Evolutionary conservation across 2,888 invertebrate genomes (phyloP).

Genomic region (Papilio elwesi): DNA sequence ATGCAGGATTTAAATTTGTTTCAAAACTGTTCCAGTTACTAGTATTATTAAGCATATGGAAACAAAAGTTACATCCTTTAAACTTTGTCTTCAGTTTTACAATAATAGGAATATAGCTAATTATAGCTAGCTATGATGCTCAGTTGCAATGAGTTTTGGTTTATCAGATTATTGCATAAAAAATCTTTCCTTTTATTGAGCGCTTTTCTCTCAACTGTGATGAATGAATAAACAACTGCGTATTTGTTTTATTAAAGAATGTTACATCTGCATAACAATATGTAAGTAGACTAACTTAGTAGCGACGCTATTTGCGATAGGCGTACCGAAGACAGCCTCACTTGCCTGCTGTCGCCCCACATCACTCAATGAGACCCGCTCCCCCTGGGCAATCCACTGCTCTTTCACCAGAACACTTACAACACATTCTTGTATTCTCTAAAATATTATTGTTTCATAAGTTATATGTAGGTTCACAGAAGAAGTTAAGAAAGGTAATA

Average conservation of each 20-base stretch:
- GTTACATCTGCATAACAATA: too few species aligned
- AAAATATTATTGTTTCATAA: conserved; percentile 26
- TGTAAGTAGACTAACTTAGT: conserved; percentile 58
- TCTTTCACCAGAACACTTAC: conserved; percentile 68
- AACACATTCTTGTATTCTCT: conserved; percentile 57
- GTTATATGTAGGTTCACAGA: too few species aligned
- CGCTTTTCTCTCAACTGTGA: too few species aligned
- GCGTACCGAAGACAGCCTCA: conserved; percentile 62
- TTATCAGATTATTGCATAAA: too few species aligned
- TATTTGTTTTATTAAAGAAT: too few species aligned
- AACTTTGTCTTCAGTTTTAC: not conserved
- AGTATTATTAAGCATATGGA: not conserved
- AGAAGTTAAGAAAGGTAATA: too few species aligned
- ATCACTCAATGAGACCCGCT: conserved; percentile 61
- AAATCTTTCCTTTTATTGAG: too few species aligned
- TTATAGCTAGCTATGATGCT: not conserved
- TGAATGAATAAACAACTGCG: too few species aligned
- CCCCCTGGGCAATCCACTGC: conserved; percentile 66
- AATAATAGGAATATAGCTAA: not conserved
- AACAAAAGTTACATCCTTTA: not conserved
- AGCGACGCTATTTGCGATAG: conserved; percentile 67
- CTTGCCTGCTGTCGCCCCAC: conserved; percentile 50
- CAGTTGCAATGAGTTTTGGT: too few species aligned
- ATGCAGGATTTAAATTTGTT: not conserved
- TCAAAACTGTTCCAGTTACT: not conserved